Evolutionary conservation across 2,797 vertebrate species (phyloP).

Genomic region (Hephaestus fuliginosus): DNA sequence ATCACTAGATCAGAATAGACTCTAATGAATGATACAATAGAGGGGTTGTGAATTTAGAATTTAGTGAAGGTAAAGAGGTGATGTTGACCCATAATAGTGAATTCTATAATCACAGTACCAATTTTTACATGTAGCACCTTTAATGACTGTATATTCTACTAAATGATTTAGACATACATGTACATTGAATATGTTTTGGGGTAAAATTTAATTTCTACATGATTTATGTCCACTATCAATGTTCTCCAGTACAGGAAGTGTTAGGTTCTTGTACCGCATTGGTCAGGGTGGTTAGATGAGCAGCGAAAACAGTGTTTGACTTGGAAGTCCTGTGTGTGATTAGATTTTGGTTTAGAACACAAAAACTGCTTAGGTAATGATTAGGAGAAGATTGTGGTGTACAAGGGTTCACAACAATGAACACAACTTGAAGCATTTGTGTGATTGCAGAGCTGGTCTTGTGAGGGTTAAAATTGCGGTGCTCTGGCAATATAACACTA

Average conservation of each 20-base stretch:
- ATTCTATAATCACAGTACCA: background rate
- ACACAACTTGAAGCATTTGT: no score
- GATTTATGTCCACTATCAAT: background rate
- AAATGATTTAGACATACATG: background rate
- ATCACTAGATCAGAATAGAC: slow-evolving; percentile 19
- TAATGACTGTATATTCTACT: background rate
- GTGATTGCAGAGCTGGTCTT: no score
- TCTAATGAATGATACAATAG: slow-evolving; percentile 3
- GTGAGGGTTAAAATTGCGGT: no score
- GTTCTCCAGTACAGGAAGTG: background rate
- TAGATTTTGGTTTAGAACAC: no score
- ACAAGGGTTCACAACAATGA: no score
- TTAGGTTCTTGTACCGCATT: background rate
- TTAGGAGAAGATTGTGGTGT: no score
- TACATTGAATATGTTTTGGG: no score
- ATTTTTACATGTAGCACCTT: background rate
- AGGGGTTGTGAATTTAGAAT: background rate
- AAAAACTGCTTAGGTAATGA: no score
- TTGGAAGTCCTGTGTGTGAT: no score
- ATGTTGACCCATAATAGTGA: background rate
- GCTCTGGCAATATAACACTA: no score
- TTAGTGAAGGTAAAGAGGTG: background rate
- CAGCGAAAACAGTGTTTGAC: no score
- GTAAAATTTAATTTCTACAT: no score
- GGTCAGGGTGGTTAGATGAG: background rate